phyloP scores from a whole-genome alignment of 2,113 vertebrate genomes.

The Hemiscyllium ocellatum region DNA sequence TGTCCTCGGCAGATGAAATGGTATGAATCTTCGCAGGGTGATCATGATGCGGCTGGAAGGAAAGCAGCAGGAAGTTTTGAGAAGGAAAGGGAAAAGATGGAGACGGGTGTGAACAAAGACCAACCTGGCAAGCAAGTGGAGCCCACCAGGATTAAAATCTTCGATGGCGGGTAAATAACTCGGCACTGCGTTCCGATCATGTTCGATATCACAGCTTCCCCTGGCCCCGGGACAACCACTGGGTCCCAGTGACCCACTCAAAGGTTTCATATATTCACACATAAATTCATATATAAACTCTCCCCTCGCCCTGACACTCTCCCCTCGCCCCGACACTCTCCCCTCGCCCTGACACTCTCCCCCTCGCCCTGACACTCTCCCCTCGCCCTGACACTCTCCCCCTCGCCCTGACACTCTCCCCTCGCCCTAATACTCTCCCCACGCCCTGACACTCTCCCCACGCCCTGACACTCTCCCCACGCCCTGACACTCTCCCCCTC shows the following conservation, averaged over 20 bases:
- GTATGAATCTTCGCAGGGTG: slow-evolving; percentile 74
- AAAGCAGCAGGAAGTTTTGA: slow-evolving; percentile 79
- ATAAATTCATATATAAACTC: too few species aligned
- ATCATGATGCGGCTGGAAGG: slow-evolving; percentile 77
- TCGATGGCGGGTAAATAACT: slow-evolving; percentile 89
- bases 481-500: neutral
- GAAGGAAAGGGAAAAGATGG: slow-evolving; percentile 86
- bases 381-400: neutral
- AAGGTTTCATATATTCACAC: too few species aligned
- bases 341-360: neutral
- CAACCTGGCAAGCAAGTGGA: slow-evolving; percentile 77
- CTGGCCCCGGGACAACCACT: too few species aligned
- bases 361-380: neutral
- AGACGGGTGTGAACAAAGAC: slow-evolving; percentile 83
- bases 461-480: neutral
- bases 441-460: neutral
- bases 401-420: neutral
- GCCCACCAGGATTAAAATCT: slow-evolving; percentile 95
- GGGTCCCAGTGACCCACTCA: too few species aligned
- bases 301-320: neutral
- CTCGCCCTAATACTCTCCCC: neutral
- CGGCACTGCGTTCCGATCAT: neutral
- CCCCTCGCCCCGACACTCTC: neutral
- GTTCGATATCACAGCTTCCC: neutral
- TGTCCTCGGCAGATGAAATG: slow-evolving; percentile 77